Evolutionary conservation across 2,797 vertebrate species (phyloP).

Genomic region (Oreochromis grahami): DNA sequence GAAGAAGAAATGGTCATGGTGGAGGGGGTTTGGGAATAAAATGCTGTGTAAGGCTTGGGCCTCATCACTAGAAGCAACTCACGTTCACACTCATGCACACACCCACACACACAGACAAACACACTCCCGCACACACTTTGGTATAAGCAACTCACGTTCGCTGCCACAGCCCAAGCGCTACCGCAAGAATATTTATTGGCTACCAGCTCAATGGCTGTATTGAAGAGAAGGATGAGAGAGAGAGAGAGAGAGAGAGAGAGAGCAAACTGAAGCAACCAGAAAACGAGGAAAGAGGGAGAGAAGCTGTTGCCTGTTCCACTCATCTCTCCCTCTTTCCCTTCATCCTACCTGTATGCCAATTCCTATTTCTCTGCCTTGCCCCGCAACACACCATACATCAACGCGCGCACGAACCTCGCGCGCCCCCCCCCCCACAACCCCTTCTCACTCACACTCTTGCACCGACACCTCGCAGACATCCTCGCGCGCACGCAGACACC

Average conservation of each 20-base stretch:
- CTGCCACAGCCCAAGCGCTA: conserved; percentile 76
- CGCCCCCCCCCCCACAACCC: background rate
- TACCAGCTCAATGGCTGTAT: conserved; percentile 77
- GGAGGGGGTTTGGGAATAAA: conserved; percentile 28
- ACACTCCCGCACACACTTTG: conserved; percentile 55
- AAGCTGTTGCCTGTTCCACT: conserved; percentile 54
- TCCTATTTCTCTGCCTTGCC: conserved; percentile 37
- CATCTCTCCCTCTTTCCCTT: conserved; percentile 13
- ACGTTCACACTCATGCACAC: conserved; percentile 31
- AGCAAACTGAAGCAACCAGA: conserved; percentile 12
- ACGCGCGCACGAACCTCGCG: background rate
- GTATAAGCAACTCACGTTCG: conserved; percentile 75
- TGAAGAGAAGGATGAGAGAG: conserved; percentile 53
- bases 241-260: background rate
- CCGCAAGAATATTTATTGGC: conserved; percentile 79
- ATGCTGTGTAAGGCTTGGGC: conserved; percentile 55
- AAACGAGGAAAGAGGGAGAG: conserved; percentile 31
- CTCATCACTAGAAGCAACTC: conserved; percentile 68
- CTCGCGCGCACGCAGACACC: conserved; percentile 8
- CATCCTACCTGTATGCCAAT: conserved; percentile 44
- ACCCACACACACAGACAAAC: conserved; percentile 13
- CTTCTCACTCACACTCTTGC: background rate
- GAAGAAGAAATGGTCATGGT: background rate
- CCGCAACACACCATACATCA: conserved; percentile 45
- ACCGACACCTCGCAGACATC: conserved; percentile 36